Conservation (phyloP, 2,797 vertebrate species). For the Coreius guichenoti region DNA sequence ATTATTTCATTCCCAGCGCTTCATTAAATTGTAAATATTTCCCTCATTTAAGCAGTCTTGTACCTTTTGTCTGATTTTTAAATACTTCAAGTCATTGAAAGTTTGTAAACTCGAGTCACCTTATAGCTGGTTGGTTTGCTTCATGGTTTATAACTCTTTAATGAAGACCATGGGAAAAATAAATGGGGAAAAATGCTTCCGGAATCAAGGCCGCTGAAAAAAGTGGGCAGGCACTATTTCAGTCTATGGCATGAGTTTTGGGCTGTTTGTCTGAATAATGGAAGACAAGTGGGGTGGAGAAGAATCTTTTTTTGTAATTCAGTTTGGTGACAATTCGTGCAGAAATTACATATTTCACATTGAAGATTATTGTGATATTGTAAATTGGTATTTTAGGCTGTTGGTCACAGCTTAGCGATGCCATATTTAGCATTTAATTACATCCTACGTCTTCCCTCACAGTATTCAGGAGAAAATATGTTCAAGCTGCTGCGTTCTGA, state of each 20-base stretch:
- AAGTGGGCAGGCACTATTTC: not conserved
- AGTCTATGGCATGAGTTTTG: not conserved
- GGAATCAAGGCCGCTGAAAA: not conserved
- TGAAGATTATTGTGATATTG: slow-evolving; percentile 24
- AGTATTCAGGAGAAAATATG: slow-evolving; percentile 17
- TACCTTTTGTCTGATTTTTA: not conserved
- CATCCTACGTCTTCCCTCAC: not conserved
- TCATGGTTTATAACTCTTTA: not conserved
- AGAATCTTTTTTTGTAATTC: not conserved
- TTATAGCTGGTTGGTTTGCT: not conserved
- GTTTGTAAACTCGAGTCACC: not conserved
- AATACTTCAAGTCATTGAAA: not conserved
- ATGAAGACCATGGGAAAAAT: not conserved
- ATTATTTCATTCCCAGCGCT: not conserved
- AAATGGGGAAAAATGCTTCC: not conserved
- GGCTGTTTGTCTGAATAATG: not conserved
- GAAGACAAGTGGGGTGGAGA: not conserved
- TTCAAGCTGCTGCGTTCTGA: slow-evolving; percentile 4
- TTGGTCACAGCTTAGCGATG: slow-evolving; percentile 8
- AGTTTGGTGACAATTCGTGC: not conserved
- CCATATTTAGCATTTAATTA: slow-evolving; percentile 18
- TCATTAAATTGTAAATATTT: not conserved
- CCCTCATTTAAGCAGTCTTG: not conserved
- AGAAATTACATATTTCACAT: slow-evolving; percentile 6
- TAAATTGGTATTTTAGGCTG: not conserved